These are phyloP conservation scores for Nilaparvata lugens DNA, from an alignment of 1,140 invertebrate genomes.

Conservation along the genomic window DNA sequence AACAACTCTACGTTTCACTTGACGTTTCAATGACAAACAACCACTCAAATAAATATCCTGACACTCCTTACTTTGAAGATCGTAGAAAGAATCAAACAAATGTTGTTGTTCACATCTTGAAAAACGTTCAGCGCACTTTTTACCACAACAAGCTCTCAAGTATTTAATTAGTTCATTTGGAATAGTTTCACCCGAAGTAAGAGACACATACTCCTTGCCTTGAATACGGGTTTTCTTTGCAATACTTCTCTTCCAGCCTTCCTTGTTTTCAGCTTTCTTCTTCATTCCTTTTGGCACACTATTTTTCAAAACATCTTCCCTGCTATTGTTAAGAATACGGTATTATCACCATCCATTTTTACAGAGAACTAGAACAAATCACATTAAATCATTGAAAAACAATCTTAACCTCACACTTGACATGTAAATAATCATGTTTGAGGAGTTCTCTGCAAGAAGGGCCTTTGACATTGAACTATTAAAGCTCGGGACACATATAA, in stretches of 20 bases:
- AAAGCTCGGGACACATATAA: too few species aligned
- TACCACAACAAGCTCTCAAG: conserved; percentile 3
- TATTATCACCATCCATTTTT: too few species aligned
- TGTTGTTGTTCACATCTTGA: conserved; percentile 3
- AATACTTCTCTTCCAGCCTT: conserved; percentile 3
- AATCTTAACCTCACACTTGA: too few species aligned
- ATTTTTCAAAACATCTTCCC: conserved; percentile 6
- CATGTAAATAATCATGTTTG: too few species aligned
- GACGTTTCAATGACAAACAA: too few species aligned
- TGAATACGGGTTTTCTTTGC: conserved; percentile 3
- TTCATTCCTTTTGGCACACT: conserved; percentile 8
- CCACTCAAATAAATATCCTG: conserved; percentile 1
- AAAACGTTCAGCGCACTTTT: conserved; percentile 3
- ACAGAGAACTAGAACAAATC: too few species aligned
- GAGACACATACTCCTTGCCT: conserved; percentile 3
- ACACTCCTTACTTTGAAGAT: conserved; percentile 1
- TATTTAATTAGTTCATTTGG: not conserved
- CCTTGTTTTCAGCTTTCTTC: not conserved
- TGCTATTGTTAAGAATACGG: not conserved
- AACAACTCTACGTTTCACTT: too few species aligned
- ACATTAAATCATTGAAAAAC: too few species aligned
- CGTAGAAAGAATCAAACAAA: conserved; percentile 5
- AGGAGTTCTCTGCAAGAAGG: too few species aligned
- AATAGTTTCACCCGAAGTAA: not conserved
- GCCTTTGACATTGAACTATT: too few species aligned